Evolutionary conservation across 92 coral and sea anemone genomes (phyloP).

Genomic region (Zoanthus solanderi): DNA sequence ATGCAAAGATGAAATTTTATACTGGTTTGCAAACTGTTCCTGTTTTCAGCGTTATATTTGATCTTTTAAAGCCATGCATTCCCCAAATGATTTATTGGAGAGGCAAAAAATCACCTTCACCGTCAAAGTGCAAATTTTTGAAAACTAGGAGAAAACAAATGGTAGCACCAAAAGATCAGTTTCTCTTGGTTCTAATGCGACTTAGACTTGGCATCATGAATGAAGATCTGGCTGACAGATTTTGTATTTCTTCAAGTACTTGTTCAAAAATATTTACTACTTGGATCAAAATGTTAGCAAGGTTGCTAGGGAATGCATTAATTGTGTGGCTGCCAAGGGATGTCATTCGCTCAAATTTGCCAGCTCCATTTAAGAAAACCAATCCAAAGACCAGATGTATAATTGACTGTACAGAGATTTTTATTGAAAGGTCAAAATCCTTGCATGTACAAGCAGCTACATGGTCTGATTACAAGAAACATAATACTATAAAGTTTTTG

Average conservation of each 20-base stretch:
- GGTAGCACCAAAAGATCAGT: conserved; percentile 37
- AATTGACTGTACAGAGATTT: conserved; percentile 3
- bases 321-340: conserved; percentile 44
- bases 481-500: conserved; percentile 24
- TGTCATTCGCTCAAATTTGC: conserved; percentile 37
- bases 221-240: conserved; percentile 54
- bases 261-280: conserved; percentile 53
- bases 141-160: conserved; percentile 26
- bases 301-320: conserved; percentile 38
- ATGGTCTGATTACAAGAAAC: conserved; percentile 19
- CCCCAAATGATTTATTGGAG: conserved; percentile 49
- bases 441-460: conserved; percentile 30
- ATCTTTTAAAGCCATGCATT: conserved; percentile 41
- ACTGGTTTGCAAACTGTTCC: conserved; percentile 48
- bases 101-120: conserved; percentile 39
- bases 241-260: conserved; percentile 42
- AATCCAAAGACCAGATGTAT: conserved; percentile 12
- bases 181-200: conserved; percentile 52
- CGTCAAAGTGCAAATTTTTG: conserved; percentile 34
- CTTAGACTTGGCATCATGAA: conserved; percentile 43
- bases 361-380: conserved; percentile 2
- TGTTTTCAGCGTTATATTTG: conserved; percentile 43
- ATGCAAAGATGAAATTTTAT: conserved; percentile 57
- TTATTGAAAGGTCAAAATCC: conserved; percentile 46
- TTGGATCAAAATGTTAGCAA: conserved; percentile 46